Evolutionary conservation across 2,113 vertebrate genomes (phyloP).

Genomic region (Atractosteus spatula): DNA sequence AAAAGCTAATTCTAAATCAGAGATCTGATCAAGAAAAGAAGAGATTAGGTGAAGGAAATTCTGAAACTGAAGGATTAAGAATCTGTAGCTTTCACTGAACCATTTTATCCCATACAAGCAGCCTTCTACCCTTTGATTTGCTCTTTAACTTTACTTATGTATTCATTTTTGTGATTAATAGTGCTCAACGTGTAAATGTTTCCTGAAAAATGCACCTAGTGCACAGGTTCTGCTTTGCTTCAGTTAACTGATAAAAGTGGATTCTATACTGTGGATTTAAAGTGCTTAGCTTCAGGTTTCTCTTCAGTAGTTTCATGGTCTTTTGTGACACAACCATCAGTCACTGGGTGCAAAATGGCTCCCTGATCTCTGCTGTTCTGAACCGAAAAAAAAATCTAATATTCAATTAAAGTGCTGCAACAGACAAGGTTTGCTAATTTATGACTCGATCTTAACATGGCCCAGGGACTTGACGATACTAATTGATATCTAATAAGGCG

Average conservation of each 20-base stretch:
- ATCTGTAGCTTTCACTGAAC: too few relatives aligned
- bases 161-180: not conserved
- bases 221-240: not conserved
- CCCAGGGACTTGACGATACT: not conserved
- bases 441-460: not conserved
- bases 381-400: not conserved
- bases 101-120: not conserved
- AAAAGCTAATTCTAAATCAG: too few relatives aligned
- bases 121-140: not conserved
- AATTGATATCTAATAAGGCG: not conserved
- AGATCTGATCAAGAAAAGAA: too few relatives aligned
- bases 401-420: not conserved
- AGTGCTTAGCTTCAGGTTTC: slow-evolving; percentile 2
- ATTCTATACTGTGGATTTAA: not conserved
- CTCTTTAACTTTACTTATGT: not conserved
- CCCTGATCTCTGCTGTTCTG: not conserved
- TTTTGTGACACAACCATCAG: slow-evolving; percentile 1
- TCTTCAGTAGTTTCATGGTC: not conserved
- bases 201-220: not conserved
- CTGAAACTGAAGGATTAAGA: too few relatives aligned
- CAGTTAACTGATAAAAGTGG: slow-evolving; percentile 3
- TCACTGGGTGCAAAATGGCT: not conserved
- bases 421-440: not conserved
- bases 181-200: not conserved
- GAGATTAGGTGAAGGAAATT: too few relatives aligned